A percentile compares a stretch with the other conserved stretches of the same genome.
These are phyloP conservation scores for Erpornis zantholeuca DNA, from an alignment of 2,113 vertebrate species.

Conservation along the genomic window DNA sequence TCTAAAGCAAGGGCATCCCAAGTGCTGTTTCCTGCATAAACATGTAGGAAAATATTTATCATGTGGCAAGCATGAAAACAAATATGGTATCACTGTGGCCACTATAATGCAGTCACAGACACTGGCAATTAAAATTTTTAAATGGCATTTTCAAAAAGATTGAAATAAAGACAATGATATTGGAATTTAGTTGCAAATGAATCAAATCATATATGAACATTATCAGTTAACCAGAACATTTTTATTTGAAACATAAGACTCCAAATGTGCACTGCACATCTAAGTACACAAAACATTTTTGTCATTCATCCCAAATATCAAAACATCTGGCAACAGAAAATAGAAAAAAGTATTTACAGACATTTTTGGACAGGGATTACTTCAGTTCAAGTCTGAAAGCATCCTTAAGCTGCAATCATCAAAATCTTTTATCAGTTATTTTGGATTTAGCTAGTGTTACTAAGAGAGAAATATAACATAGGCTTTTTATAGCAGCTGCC, in stretches of 20 bases:
- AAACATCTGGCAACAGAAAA: slow-evolving; percentile 50
- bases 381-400: slow-evolving; percentile 18
- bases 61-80: not conserved
- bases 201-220: not conserved
- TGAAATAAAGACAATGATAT: not conserved
- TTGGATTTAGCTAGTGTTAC: slow-evolving; percentile 19
- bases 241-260: not conserved
- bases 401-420: slow-evolving; percentile 12
- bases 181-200: not conserved
- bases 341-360: not conserved
- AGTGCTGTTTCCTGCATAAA: not conserved
- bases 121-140: not conserved
- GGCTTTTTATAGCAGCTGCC: slow-evolving; percentile 40
- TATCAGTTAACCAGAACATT: not conserved
- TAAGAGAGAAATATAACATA: not conserved
- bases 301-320: not conserved
- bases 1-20: not conserved
- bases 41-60: not conserved
- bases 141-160: not conserved
- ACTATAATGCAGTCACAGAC: not conserved
- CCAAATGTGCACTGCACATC: not conserved
- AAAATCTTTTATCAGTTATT: slow-evolving; percentile 41
- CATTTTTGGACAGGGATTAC: slow-evolving; percentile 27
- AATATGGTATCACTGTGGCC: not conserved
- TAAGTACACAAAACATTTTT: not conserved